Percentiles rank a stretch among this genome's conserved stretches.
Evolutionary conservation across 2,113 vertebrate genomes (phyloP).

Genomic region (Halichoeres trimaculatus): DNA sequence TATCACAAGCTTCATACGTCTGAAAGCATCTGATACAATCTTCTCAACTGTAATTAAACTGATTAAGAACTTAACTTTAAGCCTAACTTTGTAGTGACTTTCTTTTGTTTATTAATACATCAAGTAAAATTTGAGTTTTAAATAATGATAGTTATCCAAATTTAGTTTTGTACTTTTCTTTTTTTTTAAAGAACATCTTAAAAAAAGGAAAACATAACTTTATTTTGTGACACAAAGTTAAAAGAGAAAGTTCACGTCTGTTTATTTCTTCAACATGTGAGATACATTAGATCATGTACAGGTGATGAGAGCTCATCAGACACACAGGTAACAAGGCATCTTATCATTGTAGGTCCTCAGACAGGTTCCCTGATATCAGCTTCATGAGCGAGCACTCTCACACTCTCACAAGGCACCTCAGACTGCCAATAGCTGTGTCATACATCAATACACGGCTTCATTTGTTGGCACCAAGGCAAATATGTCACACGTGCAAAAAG

Average conservation of each 20-base stretch:
- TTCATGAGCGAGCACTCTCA: constrained; percentile 33
- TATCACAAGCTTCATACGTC: too few relatives aligned
- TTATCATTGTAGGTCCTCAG: constrained; percentile 44
- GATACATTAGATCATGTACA: constrained; percentile 38
- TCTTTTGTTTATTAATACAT: too few relatives aligned
- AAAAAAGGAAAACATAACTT: too few relatives aligned
- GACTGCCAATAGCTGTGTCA: constrained; percentile 39
- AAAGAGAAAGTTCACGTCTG: constrained; percentile 53
- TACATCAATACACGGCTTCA: constrained; percentile 26
- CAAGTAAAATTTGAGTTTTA: too few relatives aligned
- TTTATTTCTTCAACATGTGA: constrained; percentile 62
- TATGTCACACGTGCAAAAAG: constrained; percentile 54
- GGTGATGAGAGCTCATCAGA: constrained; percentile 38
- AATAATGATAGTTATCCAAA: too few relatives aligned
- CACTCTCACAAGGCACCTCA: constrained; percentile 63
- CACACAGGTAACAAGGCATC: constrained; percentile 41
- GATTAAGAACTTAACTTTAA: too few relatives aligned
- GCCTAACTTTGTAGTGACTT: too few relatives aligned
- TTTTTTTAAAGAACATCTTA: too few relatives aligned
- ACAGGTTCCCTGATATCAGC: constrained; percentile 65
- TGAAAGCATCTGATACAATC: too few relatives aligned
- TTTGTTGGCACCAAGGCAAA: constrained; percentile 65
- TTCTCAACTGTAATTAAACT: too few relatives aligned
- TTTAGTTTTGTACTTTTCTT: too few relatives aligned
- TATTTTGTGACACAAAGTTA: constrained; percentile 37